Evolutionary conservation across 1,140 invertebrate species (phyloP).

Genomic region (Rhizoglyphus robini): DNA sequence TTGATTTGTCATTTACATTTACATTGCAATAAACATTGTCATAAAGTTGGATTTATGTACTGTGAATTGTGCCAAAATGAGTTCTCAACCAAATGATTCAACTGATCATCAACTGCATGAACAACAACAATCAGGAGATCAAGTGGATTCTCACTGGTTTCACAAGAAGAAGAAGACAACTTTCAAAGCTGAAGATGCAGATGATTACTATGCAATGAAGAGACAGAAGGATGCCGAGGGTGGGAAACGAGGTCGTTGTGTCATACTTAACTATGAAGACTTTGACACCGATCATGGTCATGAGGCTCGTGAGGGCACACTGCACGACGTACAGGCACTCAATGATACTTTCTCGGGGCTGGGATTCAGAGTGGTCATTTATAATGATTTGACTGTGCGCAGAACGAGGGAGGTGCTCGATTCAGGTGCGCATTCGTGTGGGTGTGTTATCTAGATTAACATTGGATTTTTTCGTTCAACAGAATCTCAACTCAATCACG

Average conservation of each 20-base stretch:
- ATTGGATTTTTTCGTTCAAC: slow-evolving; percentile 1
- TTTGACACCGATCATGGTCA: slow-evolving; percentile 30
- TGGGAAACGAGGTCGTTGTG: slow-evolving; percentile 57
- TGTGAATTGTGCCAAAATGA: too few relatives aligned
- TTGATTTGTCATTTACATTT: too few relatives aligned
- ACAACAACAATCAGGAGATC: too few relatives aligned
- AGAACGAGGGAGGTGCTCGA: slow-evolving; percentile 52
- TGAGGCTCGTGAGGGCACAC: too few relatives aligned
- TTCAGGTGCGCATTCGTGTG: slow-evolving; percentile 35
- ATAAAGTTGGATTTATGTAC: too few relatives aligned
- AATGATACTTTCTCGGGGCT: slow-evolving; percentile 30
- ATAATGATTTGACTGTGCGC: slow-evolving; percentile 45
- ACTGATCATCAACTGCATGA: too few relatives aligned
- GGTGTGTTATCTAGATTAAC: background rate
- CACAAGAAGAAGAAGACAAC: too few relatives aligned
- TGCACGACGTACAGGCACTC: slow-evolving; percentile 31
- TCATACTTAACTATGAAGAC: slow-evolving; percentile 80
- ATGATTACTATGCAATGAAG: too few relatives aligned
- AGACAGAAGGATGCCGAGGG: slow-evolving; percentile 86
- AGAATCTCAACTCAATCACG: slow-evolving; percentile 56
- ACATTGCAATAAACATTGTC: too few relatives aligned
- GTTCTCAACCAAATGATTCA: too few relatives aligned
- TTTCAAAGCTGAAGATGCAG: too few relatives aligned
- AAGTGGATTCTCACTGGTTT: too few relatives aligned
- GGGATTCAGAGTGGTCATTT: slow-evolving; percentile 32